Evolutionary conservation across 2,888 invertebrate species (phyloP).

Genomic region (Conomelus anceps): DNA sequence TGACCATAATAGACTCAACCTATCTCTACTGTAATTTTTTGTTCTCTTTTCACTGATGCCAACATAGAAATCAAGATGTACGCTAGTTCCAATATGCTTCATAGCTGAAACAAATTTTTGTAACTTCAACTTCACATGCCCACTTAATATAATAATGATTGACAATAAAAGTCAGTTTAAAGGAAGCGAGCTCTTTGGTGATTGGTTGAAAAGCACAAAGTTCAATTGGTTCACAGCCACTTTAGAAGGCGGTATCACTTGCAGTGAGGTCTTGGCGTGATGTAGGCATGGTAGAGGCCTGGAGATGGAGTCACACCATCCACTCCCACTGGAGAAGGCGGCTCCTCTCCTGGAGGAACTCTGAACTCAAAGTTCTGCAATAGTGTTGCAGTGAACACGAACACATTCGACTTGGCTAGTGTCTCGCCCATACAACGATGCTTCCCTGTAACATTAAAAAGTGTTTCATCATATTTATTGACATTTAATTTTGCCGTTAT

Average conservation of each 20-base stretch:
- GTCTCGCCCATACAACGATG: slow-evolving; percentile 78
- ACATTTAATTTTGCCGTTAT: too few relatives aligned
- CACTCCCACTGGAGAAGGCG: slow-evolving; percentile 58
- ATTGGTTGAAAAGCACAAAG: neutral
- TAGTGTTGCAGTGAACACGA: slow-evolving; percentile 64
- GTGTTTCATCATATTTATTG: too few relatives aligned
- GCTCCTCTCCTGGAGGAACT: slow-evolving; percentile 54
- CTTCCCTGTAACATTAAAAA: slow-evolving; percentile 43
- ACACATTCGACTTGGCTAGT: slow-evolving; percentile 69
- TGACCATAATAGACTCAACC: too few relatives aligned
- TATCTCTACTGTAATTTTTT: too few relatives aligned
- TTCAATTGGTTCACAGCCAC: neutral
- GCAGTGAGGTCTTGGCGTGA: slow-evolving; percentile 40
- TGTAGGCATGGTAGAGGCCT: slow-evolving; percentile 60
- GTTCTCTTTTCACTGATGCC: too few relatives aligned
- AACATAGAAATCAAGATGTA: too few relatives aligned
- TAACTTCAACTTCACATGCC: too few relatives aligned
- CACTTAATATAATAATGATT: too few relatives aligned
- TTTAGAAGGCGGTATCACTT: neutral
- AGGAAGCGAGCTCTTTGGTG: neutral
- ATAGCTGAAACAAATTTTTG: too few relatives aligned
- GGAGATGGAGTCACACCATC: slow-evolving; percentile 76
- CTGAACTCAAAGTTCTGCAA: slow-evolving; percentile 66
- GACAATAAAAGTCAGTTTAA: too few relatives aligned
- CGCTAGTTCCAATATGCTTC: too few relatives aligned